phyloP scores from a whole-genome alignment of 1,140 invertebrate species.

The Hyles euphorbiae region DNA sequence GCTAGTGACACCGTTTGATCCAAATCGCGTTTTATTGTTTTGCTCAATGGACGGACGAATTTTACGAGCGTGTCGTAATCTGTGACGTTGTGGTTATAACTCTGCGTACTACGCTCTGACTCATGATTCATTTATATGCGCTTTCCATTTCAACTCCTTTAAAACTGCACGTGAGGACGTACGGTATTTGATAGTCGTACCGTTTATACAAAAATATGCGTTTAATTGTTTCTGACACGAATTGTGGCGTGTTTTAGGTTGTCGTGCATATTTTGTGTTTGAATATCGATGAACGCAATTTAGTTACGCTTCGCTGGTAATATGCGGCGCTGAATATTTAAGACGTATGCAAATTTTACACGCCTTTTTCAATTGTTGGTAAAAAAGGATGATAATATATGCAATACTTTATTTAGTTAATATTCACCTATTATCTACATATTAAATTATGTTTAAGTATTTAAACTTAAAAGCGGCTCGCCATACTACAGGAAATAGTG shows the following conservation, averaged over 20 bases:
- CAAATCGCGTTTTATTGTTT: constrained; percentile 71
- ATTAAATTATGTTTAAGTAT: no score
- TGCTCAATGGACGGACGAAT: constrained; percentile 64
- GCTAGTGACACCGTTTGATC: constrained; percentile 71
- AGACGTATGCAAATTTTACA: no score
- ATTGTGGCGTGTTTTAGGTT: no score
- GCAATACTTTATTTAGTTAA: no score
- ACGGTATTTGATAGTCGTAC: not conserved
- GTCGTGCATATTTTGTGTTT: not conserved
- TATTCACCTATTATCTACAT: no score
- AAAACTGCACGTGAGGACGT: constrained; percentile 21
- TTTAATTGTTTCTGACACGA: not conserved
- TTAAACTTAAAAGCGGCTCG: no score
- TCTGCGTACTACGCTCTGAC: constrained; percentile 36
- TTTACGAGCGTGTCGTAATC: constrained; percentile 67
- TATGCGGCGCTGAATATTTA: no score
- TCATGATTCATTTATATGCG: constrained; percentile 48
- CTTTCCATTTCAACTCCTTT: constrained; percentile 47
- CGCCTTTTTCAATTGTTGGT: no score
- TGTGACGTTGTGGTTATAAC: constrained; percentile 52
- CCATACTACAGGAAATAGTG: no score
- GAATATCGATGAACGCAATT: not conserved
- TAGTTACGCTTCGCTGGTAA: not conserved
- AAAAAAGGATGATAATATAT: no score
- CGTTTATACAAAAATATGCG: not conserved